Evolutionary conservation across 2,113 vertebrate genomes (phyloP), one percentile per base, ranked within the genome.

Genomic region (Thryonomys swinderianus): DNA sequence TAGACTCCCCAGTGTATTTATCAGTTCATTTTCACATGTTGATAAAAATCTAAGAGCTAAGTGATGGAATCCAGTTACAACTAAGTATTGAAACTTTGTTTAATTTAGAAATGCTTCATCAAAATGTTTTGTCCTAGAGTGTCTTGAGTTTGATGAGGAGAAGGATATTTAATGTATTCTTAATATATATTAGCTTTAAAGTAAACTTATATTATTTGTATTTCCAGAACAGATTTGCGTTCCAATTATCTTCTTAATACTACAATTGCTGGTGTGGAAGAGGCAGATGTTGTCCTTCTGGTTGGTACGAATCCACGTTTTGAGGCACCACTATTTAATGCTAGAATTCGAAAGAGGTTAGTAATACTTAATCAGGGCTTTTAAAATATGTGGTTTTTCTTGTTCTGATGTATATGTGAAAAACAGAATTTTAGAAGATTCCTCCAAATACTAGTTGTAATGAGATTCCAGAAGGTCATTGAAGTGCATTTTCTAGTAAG

Each of bases 231-330:
- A 91, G 99, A 99, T 98, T 98, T 99, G 78, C 99, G 99, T 90
- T 99, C 99, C 51, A 99, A 99, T 98, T 99, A 99, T 98, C 98
- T 99, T 96, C 98, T 99, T 97, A 99, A 99, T 98, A 98, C 99
- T 55, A 99, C 99, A 97, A 99, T 99, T 91, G 96, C 98, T 3
- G 99, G 99, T 94, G 99, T 99, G 69, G 99, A 99, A 97, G 99
- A 99, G 67, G 98, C 98, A 90, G 99, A 99, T 97, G 93, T 99
- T 83, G 97, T 99, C 96, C 99, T 99, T 93, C 97, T 99, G 81
- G 92, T 99, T 78, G 99, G 99, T 97, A 99, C 99, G 62, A 99
- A 99, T 98, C 99, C 99, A 80, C 99, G 99, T 89, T 99, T 99
- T 85, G 99, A 99, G 96, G 99, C 99, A 34, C 99, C 99, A 0